Evolutionary conservation across 2,113 vertebrate species (phyloP).

Genomic region (Spea multiplicata): DNA sequence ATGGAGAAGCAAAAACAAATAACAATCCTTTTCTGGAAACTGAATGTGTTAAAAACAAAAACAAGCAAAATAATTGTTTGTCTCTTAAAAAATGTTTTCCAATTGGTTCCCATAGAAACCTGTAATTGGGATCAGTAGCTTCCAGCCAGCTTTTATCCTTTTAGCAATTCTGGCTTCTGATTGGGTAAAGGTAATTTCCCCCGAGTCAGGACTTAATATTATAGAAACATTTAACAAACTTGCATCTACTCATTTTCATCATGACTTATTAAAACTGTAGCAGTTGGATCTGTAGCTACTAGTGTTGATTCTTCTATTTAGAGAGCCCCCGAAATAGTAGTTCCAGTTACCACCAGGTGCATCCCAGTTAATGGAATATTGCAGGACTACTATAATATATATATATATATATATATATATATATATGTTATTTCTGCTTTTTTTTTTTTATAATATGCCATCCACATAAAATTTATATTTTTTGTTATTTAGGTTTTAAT

Average conservation of each 20-base stretch:
- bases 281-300: too few relatives aligned
- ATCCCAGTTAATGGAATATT: too few relatives aligned
- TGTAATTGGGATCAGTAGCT: slow-evolving; percentile 9
- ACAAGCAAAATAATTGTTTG: slow-evolving; percentile 1
- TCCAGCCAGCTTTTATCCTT: slow-evolving; percentile 2
- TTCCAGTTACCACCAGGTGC: too few relatives aligned
- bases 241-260: neutral
- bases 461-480: too few relatives aligned
- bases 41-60: slow-evolving; percentile 10
- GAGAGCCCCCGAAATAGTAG: too few relatives aligned
- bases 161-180: neutral
- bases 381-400: too few relatives aligned
- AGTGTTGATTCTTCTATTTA: too few relatives aligned
- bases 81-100: slow-evolving; percentile 13
- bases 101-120: slow-evolving; percentile 4
- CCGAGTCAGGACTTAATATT: neutral
- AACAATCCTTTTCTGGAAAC: neutral
- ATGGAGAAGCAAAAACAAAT: neutral
- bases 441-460: too few relatives aligned
- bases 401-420: too few relatives aligned
- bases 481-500: too few relatives aligned
- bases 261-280: too few relatives aligned
- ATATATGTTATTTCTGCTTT: too few relatives aligned
- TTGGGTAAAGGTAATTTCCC: neutral
- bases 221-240: neutral